Evolutionary conservation across 2,113 vertebrate genomes (phyloP).

Genomic region (Gambusia affinis): DNA sequence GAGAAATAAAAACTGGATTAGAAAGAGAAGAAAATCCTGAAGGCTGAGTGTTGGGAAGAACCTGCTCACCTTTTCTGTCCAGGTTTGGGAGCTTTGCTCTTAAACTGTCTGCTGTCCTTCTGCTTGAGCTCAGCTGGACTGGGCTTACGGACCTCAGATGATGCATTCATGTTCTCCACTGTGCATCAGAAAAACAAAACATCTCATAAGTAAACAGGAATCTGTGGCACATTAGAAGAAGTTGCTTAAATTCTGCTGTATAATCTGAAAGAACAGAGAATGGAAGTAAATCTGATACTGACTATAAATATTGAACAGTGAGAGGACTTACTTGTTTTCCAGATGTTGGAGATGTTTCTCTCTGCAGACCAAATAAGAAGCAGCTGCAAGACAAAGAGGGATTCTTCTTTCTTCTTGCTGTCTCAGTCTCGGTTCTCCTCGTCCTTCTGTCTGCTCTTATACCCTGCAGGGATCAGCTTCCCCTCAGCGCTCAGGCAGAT

Average conservation of each 20-base stretch:
- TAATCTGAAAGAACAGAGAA: no score
- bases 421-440: slow-evolving; percentile 25
- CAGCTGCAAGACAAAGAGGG: slow-evolving; percentile 63
- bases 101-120: slow-evolving; percentile 87
- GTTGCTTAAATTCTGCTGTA: neutral
- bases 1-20: neutral
- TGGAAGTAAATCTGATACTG: no score
- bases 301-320: no score
- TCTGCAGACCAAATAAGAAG: neutral
- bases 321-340: slow-evolving; percentile 39
- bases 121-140: slow-evolving; percentile 89
- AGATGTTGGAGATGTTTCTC: neutral
- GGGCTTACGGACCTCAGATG: slow-evolving; percentile 56
- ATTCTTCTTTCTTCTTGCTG: slow-evolving; percentile 64
- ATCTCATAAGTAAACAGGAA: neutral
- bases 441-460: neutral
- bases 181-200: neutral
- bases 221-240: neutral
- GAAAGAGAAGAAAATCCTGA: neutral
- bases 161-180: slow-evolving; percentile 46
- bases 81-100: slow-evolving; percentile 91
- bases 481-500: neutral
- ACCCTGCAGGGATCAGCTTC: neutral
- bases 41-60: accelerated
- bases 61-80: slow-evolving; percentile 85